phyloP scores from a whole-genome alignment of 2,888 invertebrate species.

The Scelioninae gen. 2 region DNA sequence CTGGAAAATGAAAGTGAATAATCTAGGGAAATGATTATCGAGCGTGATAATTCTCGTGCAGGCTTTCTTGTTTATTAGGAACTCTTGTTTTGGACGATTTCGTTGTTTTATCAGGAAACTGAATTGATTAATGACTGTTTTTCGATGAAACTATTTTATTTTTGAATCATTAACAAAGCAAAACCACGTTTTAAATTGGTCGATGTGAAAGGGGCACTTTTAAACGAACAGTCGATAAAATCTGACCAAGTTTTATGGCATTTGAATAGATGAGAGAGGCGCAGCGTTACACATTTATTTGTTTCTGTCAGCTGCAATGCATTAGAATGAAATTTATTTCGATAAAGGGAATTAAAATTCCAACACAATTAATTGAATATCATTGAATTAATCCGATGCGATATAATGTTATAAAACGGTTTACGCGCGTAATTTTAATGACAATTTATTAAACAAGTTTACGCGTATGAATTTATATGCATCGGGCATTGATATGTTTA shows the following conservation, averaged over 20 bases:
- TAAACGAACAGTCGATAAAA: conserved; percentile 22
- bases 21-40: conserved; percentile 13
- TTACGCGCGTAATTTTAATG: not conserved
- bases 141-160: conserved; percentile 1
- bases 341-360: conserved; percentile 22
- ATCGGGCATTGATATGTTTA: not conserved
- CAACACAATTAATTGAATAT: conserved; percentile 7
- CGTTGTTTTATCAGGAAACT: not conserved
- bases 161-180: conserved; percentile 18
- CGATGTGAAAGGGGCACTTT: conserved; percentile 5
- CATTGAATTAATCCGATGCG: conserved; percentile 5
- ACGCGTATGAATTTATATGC: not conserved
- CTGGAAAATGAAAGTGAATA: conserved; percentile 1
- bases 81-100: not conserved
- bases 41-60: not conserved
- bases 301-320: no score
- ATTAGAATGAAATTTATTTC: conserved; percentile 15
- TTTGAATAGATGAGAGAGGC: conserved; percentile 3
- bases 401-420: not conserved
- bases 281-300: not conserved
- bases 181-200: conserved; percentile 6
- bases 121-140: conserved; percentile 25
- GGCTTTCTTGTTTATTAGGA: not conserved
- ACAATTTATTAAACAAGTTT: not conserved
- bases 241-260: conserved; percentile 19